Evolutionary conservation across 2,113 vertebrate species (phyloP).

Genomic region (Corydoras sp.): DNA sequence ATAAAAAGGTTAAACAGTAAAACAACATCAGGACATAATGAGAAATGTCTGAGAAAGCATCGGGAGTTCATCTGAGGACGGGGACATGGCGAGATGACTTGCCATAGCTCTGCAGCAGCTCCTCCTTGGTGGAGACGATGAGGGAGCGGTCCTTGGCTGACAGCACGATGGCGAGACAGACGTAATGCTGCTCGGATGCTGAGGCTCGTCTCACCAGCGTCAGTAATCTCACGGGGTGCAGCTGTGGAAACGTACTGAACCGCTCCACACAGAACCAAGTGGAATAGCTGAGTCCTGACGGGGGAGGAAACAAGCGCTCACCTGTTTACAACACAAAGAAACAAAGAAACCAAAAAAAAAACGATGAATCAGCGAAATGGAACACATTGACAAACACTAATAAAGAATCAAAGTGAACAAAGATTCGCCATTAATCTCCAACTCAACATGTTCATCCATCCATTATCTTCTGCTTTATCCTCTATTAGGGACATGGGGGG

Average conservation of each 20-base stretch:
- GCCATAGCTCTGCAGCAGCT: conserved; percentile 90
- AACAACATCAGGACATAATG: no score
- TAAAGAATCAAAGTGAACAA: no score
- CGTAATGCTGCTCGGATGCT: conserved; percentile 91
- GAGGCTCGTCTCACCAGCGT: conserved; percentile 84
- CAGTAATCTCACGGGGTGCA: conserved; percentile 85
- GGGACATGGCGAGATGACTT: conserved; percentile 33
- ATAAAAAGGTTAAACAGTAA: no score
- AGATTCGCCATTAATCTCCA: no score
- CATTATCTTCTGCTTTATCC: no score
- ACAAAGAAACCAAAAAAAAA: no score
- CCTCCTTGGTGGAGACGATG: conserved; percentile 95
- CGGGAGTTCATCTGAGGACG: neutral
- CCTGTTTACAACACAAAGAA: conserved; percentile 58
- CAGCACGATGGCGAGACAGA: conserved; percentile 88
- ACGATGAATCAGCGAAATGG: no score
- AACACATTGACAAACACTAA: no score
- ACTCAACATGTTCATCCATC: no score
- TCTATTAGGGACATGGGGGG: no score
- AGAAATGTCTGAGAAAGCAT: no score
- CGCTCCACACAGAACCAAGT: conserved; percentile 96
- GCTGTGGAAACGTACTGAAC: conserved; percentile 76
- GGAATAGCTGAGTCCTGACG: conserved; percentile 90
- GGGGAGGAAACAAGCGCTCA: conserved; percentile 90
- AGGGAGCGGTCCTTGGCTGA: conserved; percentile 86